Evolutionary conservation across 2,797 vertebrate species (phyloP), one percentile per base, ranked within the genome.

Genomic region (Microctenopoma stevenorrisi): DNA sequence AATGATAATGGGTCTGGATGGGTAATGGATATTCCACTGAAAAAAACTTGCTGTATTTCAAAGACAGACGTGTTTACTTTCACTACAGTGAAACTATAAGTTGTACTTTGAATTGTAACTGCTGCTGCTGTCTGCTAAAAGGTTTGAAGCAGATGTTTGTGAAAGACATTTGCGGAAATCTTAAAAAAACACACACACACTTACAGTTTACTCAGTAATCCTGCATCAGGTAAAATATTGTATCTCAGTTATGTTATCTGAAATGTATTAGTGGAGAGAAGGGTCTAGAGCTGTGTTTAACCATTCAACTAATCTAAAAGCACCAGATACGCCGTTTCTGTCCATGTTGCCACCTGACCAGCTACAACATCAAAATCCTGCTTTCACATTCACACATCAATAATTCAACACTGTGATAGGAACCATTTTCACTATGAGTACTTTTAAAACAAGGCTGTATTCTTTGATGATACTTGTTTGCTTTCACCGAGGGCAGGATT

Each of bases 381-480:
- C 77, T 84, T 63, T 74, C 79, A 78, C 76, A 72, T 78, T 74
- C 72, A 58, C 30, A 5, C 72, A 83, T 85, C 76, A 85, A 85
- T 82, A 83, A 85, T 87, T 82, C 83, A 85, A 10, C 64, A 13
- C n/a, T 12, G 69, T 38, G 63, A 76, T 38, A 68, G 75, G 70
- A 83, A 72, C 61, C 75, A 57, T 74, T 69, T 81, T 66, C 77
- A 64, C 58, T 5, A 40, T 1, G 7, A 56, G 57, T 3, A 15
- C 50, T 50, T 48, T 9, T 70, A 49, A 67, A 57, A 46, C 47
- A 15, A 26, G 58, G 25, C 28, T 2, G 25, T 30, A 16, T 33
- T 50, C 35, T 1, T 67, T 50, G 53, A 42, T 25, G n/a, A 57
- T 3, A 60, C 53, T 5, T 13, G 10, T 63, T 78, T 37, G 51